Conservation (phyloP, 2,888 invertebrate genomes). For the Operophtera brumata region DNA sequence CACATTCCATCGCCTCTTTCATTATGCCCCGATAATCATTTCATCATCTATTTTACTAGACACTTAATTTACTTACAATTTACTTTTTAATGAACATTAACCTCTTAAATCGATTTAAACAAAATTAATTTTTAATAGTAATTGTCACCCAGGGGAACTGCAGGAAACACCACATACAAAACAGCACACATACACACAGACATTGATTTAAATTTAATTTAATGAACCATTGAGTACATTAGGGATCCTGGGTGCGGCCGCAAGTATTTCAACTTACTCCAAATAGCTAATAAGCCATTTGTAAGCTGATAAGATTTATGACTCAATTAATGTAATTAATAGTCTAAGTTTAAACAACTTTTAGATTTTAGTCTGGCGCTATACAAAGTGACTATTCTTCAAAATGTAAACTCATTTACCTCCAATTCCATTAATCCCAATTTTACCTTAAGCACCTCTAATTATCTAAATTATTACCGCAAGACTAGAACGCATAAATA, state of each 20-base stretch:
- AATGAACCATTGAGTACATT: not conserved
- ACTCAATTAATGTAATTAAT: constrained; percentile 30
- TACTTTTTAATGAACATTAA: not conserved
- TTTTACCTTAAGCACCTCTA: not conserved
- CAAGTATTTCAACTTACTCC: constrained; percentile 17
- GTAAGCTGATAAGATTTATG: constrained; percentile 26
- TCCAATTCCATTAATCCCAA: not conserved
- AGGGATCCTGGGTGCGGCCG: not conserved
- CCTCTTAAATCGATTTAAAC: not conserved
- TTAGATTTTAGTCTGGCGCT: not conserved
- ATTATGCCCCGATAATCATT: not conserved
- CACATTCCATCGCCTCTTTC: constrained; percentile 38
- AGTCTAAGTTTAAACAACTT: constrained; percentile 19
- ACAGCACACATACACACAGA: no score
- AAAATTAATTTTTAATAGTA: not conserved
- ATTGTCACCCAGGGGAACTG: no score
- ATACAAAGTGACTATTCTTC: not conserved
- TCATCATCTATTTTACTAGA: not conserved
- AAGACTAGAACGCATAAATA: constrained; percentile 58
- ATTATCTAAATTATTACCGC: constrained; percentile 35
- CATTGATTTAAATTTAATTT: not conserved
- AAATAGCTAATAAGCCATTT: constrained; percentile 23
- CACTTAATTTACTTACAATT: not conserved
- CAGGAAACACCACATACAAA: no score
- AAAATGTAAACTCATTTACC: not conserved